phyloP scores from a whole-genome alignment of 1,140 invertebrate species.

The Anastrepha obliqua region DNA sequence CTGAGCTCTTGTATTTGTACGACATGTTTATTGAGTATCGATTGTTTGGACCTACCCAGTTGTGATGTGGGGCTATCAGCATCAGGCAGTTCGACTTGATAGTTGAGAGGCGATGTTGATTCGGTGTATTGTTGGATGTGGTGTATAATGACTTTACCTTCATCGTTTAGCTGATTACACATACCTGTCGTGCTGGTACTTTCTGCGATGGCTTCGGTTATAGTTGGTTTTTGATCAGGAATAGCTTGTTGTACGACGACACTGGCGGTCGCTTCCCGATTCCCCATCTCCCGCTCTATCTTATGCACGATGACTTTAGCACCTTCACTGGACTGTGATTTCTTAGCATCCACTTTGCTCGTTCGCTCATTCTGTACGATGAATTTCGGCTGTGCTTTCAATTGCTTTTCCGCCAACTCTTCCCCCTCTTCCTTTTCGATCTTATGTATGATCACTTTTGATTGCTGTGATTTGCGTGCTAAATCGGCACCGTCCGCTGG shows the following conservation, averaged over 20 bases:
- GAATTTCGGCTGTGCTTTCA: not conserved
- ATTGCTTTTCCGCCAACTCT: not conserved
- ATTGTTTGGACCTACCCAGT: not conserved
- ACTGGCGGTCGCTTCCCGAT: not conserved
- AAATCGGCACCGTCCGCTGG: not conserved
- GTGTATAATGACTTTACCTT: conserved; percentile 68
- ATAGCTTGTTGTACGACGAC: not conserved
- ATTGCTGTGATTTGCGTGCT: not conserved
- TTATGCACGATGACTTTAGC: conserved; percentile 39
- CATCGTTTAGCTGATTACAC: not conserved
- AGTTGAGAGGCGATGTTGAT: conserved; percentile 61
- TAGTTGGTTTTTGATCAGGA: conserved; percentile 6
- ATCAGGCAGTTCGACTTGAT: conserved; percentile 64
- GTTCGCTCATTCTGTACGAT: not conserved
- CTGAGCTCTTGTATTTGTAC: conserved; percentile 69
- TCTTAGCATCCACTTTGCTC: not conserved
- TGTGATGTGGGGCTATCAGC: not conserved
- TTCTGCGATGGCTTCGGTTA: not conserved
- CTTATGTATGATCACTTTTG: conserved; percentile 50
- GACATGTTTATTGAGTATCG: conserved; percentile 39
- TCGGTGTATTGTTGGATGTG: conserved; percentile 64
- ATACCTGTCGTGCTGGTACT: not conserved
- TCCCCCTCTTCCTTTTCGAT: not conserved
- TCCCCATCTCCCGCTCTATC: not conserved
- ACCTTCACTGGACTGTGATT: not conserved